A percentile compares a stretch with the other conserved stretches of the same genome.
Conservation (phyloP, 30 jellyfish, hydroid and myxozoan genomes). For the Rhopilema esculentum region DNA sequence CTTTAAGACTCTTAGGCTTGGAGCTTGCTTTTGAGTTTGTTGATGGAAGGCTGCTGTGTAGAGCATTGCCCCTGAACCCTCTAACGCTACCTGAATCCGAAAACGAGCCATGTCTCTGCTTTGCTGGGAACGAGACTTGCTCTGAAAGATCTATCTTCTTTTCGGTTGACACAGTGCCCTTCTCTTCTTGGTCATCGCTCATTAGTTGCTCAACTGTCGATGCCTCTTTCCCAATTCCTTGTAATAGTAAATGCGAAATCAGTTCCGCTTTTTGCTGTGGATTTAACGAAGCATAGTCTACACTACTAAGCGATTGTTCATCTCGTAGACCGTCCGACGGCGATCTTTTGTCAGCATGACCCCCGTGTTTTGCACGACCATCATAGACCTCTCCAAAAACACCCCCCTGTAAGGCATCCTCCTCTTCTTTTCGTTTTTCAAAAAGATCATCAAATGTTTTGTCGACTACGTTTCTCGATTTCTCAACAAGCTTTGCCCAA, state of each 20-base stretch:
- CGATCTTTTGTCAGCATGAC: background rate
- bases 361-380: background rate
- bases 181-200: constrained; percentile 31
- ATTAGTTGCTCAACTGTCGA: constrained; percentile 52
- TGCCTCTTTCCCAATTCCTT: constrained; percentile 55
- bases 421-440: constrained; percentile 24
- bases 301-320: background rate
- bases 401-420: background rate
- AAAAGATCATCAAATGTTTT: constrained; percentile 30
- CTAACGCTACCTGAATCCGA: constrained; percentile 28
- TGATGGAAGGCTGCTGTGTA: constrained; percentile 57
- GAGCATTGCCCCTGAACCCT: constrained; percentile 73
- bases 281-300: constrained; percentile 50
- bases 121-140: constrained; percentile 55
- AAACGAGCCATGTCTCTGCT: constrained; percentile 4
- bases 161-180: constrained; percentile 25
- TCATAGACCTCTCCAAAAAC: background rate
- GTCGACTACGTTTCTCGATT: constrained; percentile 18
- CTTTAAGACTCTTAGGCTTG: constrained; percentile 29
- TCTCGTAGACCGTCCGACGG: background rate
- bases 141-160: constrained; percentile 42
- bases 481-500: constrained; percentile 19
- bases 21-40: constrained; percentile 38
- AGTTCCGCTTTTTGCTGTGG: constrained; percentile 49
- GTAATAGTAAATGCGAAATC: constrained; percentile 35